phyloP scores from a whole-genome alignment of 2,888 invertebrate species.

The Linnaemya tessellans region DNA sequence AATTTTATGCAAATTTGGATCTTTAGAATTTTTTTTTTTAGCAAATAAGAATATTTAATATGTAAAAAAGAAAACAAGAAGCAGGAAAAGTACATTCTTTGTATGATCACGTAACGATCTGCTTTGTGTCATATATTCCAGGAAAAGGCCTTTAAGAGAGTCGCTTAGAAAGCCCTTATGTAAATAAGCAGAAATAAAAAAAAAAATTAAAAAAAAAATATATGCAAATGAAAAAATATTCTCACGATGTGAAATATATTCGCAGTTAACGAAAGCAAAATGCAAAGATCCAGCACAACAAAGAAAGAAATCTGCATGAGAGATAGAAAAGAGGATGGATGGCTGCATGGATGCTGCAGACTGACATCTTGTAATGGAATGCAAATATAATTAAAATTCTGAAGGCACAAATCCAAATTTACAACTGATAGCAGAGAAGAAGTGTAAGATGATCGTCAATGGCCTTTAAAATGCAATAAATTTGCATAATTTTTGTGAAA shows the following conservation, averaged over 20 bases:
- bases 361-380: conserved; percentile 43
- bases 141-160: neutral
- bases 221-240: conserved; percentile 65
- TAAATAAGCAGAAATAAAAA: neutral
- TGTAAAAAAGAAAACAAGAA: conserved; percentile 5
- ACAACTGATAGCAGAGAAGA: conserved; percentile 21
- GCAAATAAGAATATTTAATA: conserved; percentile 5
- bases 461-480: conserved; percentile 54
- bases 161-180: conserved; percentile 32
- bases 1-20: conserved; percentile 23
- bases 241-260: conserved; percentile 58
- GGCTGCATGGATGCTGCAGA: too few relatives aligned
- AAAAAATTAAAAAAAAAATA: too few relatives aligned
- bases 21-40: neutral
- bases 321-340: conserved; percentile 19
- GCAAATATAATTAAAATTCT: conserved; percentile 29
- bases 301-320: conserved; percentile 42
- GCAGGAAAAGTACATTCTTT: conserved; percentile 60
- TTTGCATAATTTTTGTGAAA: conserved; percentile 58
- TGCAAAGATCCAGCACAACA: neutral
- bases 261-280: conserved; percentile 18
- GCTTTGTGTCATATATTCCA: neutral
- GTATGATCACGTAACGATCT: conserved; percentile 57
- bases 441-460: conserved; percentile 66
- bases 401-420: conserved; percentile 6